Conservation (phyloP, 2,797 vertebrate species). For the Cuniculus paca region DNA sequence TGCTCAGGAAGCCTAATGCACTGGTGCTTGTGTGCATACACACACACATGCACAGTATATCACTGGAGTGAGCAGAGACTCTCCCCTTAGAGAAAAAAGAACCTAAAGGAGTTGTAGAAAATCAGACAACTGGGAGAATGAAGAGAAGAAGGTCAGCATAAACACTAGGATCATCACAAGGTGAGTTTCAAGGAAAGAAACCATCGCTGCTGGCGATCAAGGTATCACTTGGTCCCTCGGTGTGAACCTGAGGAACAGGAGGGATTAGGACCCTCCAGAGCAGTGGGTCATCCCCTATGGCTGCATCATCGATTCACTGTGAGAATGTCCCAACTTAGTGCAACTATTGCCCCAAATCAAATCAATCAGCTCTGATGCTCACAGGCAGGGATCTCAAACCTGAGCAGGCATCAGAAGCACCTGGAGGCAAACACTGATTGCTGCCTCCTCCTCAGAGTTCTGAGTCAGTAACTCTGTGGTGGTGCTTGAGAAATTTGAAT, state of each 20-base stretch:
- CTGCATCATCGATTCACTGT: neutral
- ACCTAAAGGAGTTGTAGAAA: neutral
- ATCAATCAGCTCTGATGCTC: neutral
- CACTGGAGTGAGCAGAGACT: neutral
- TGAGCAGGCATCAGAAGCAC: neutral
- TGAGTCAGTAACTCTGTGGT: neutral
- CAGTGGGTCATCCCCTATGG: neutral
- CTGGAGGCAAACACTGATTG: neutral
- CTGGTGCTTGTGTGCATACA: neutral
- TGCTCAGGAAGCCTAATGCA: neutral
- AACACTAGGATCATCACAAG: neutral
- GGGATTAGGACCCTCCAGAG: neutral
- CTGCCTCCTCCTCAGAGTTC: neutral
- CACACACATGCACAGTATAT: neutral
- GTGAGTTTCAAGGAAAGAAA: slow-evolving; percentile 2
- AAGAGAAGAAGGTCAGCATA: neutral
- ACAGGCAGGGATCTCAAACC: neutral
- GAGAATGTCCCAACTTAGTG: neutral
- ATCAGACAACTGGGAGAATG: neutral
- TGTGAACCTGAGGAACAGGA: neutral
- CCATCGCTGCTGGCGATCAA: neutral
- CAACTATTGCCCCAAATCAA: neutral
- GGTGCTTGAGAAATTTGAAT: neutral
- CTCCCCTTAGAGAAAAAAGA: neutral
- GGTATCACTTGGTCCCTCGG: neutral